Evolutionary conservation across 2,888 invertebrate species (phyloP).

Genomic region (Macaria notata): DNA sequence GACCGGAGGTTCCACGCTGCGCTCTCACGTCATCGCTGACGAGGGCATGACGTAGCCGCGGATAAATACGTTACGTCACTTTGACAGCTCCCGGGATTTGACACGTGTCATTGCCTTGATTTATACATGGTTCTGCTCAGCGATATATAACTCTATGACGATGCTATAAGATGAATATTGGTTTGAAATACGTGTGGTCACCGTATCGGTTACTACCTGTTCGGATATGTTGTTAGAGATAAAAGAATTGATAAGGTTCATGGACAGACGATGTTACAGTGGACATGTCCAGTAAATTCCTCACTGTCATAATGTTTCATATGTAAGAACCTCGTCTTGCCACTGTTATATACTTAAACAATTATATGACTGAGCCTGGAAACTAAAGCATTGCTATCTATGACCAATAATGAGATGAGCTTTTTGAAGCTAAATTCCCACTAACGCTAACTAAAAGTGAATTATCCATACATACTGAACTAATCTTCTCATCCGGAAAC

Average conservation of each 20-base stretch:
- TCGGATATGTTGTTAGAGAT: constrained; percentile 24
- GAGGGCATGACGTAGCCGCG: constrained; percentile 52
- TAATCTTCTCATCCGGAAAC: no score
- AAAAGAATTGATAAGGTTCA: constrained; percentile 26
- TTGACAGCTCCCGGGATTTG: constrained; percentile 70
- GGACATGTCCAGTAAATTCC: not conserved
- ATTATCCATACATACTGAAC: no score
- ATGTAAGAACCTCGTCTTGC: no score
- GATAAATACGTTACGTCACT: constrained; percentile 73
- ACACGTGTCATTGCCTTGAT: constrained; percentile 60
- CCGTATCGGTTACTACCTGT: constrained; percentile 30
- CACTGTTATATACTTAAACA: no score
- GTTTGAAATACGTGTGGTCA: constrained; percentile 37
- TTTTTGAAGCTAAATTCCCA: no score
- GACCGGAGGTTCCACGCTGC: constrained; percentile 32
- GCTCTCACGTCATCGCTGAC: constrained; percentile 63
- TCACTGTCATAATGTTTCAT: no score
- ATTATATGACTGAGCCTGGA: no score
- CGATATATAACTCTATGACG: constrained; percentile 29
- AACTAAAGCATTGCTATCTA: no score
- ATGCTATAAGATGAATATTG: constrained; percentile 35
- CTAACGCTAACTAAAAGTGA: no score
- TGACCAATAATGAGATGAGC: no score
- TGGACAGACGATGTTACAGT: constrained; percentile 18
- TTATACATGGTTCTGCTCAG: constrained; percentile 1